Conservation (phyloP, 2,113 vertebrate genomes). For the Tetrao urogallus region DNA sequence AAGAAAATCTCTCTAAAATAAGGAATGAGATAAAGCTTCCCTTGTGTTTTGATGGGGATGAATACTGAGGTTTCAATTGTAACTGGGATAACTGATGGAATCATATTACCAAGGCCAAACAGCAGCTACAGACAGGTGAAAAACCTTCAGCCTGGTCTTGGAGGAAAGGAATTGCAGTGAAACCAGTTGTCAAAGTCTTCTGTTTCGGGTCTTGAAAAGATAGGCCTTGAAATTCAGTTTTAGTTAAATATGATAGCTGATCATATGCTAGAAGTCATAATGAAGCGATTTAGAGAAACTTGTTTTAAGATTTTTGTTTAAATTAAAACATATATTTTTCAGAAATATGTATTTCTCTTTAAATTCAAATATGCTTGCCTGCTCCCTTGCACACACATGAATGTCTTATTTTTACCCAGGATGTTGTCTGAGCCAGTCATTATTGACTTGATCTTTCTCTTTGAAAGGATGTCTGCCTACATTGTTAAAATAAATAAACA, state of each 20-base stretch:
- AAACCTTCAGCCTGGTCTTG: background rate
- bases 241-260: background rate
- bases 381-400: background rate
- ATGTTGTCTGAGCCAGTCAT: background rate
- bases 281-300: background rate
- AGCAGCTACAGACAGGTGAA: background rate
- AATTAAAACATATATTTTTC: background rate
- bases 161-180: background rate
- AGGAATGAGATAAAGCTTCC: background rate
- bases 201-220: background rate
- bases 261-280: background rate
- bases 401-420: background rate
- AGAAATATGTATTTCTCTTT: background rate
- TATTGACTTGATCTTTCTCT: constrained; percentile 14
- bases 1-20: background rate
- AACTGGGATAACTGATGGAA: background rate
- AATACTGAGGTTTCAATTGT: background rate
- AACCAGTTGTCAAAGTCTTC: background rate
- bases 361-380: background rate
- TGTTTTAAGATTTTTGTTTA: background rate
- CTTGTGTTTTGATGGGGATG: background rate
- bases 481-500: background rate
- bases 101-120: background rate
- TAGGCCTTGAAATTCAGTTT: background rate
- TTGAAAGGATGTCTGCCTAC: background rate